Evolutionary conservation across 2,888 invertebrate species (phyloP).

Genomic region (Lepeophtheirus nordmannii): DNA sequence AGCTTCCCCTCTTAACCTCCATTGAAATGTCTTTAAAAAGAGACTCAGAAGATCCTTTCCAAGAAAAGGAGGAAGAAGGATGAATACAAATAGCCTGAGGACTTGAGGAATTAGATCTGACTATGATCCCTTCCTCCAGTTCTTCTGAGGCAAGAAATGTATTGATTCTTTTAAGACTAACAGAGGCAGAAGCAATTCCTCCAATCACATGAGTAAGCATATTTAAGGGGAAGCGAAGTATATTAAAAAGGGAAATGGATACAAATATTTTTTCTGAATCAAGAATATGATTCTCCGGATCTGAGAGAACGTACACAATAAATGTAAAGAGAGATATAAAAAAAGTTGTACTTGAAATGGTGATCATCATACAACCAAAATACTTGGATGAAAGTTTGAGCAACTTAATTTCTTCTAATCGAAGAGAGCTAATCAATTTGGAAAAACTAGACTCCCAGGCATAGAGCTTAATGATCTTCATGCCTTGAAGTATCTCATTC

Average conservation of each 20-base stretch:
- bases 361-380: slow-evolving; percentile 72
- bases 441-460: slow-evolving; percentile 91
- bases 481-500: slow-evolving; percentile 81
- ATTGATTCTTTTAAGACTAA: slow-evolving; percentile 77
- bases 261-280: slow-evolving; percentile 43
- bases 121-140: slow-evolving; percentile 58
- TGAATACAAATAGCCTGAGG: slow-evolving; percentile 71
- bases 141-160: slow-evolving; percentile 84
- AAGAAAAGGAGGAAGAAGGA: slow-evolving; percentile 67
- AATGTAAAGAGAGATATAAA: slow-evolving; percentile 73
- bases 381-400: slow-evolving; percentile 74
- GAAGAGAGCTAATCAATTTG: slow-evolving; percentile 66
- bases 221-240: slow-evolving; percentile 42
- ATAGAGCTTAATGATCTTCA: slow-evolving; percentile 80
- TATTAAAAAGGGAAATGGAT: slow-evolving; percentile 43
- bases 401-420: slow-evolving; percentile 74
- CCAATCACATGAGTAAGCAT: slow-evolving; percentile 37
- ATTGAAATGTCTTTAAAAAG: slow-evolving; percentile 59
- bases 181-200: slow-evolving; percentile 37
- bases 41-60: slow-evolving; percentile 45
- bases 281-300: slow-evolving; percentile 34
- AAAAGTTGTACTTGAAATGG: slow-evolving; percentile 81
- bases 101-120: slow-evolving; percentile 51
- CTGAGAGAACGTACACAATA: slow-evolving; percentile 53
- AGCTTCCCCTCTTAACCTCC: slow-evolving; percentile 46